These are phyloP conservation scores for Calyptommatus sinebrachiatus DNA, from an alignment of 2,113 vertebrate genomes.

Conservation along the genomic window DNA sequence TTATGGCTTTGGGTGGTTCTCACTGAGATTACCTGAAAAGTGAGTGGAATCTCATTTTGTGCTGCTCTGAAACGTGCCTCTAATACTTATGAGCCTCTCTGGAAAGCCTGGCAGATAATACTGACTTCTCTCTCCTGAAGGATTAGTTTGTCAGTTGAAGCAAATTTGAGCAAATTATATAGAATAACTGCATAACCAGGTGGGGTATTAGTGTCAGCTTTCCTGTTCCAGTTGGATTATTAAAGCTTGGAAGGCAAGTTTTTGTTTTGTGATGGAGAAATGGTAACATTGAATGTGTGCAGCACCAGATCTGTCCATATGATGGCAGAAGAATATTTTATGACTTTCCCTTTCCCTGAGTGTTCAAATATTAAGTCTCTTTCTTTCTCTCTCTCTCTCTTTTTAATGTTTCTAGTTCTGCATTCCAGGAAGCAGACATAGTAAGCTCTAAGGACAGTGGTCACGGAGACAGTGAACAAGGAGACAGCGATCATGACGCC, in stretches of 20 bases:
- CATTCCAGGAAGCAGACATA: conserved; percentile 97
- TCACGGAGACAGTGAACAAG: conserved; percentile 97
- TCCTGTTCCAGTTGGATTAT: not conserved
- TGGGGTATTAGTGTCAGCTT: not conserved
- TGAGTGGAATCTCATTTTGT: conserved; percentile 20
- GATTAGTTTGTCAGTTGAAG: conserved; percentile 22
- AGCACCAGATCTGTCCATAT: conserved; percentile 72
- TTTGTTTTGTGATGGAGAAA: conserved; percentile 16
- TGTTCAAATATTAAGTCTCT: conserved; percentile 61
- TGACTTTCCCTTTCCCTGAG: conserved; percentile 58
- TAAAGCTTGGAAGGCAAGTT: not conserved
- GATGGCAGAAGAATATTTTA: conserved; percentile 82
- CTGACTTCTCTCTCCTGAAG: not conserved
- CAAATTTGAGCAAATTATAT: conserved; percentile 17
- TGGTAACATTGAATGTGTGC: conserved; percentile 55
- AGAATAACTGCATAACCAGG: not conserved
- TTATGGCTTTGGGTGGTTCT: not conserved
- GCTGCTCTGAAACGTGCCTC: conserved; percentile 17
- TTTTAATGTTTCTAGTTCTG: conserved; percentile 81
- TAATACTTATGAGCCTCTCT: conserved; percentile 17
- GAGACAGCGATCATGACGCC: conserved; percentile 97
- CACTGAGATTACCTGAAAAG: conserved; percentile 22
- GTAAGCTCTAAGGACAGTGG: conserved; percentile 99
- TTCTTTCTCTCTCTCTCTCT: conserved; percentile 19
- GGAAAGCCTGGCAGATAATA: conserved; percentile 21